A percentile compares a stretch with the other conserved stretches of the same genome.
phyloP scores from a whole-genome alignment of 2,113 vertebrate genomes.

The Takifugu flavidus region DNA sequence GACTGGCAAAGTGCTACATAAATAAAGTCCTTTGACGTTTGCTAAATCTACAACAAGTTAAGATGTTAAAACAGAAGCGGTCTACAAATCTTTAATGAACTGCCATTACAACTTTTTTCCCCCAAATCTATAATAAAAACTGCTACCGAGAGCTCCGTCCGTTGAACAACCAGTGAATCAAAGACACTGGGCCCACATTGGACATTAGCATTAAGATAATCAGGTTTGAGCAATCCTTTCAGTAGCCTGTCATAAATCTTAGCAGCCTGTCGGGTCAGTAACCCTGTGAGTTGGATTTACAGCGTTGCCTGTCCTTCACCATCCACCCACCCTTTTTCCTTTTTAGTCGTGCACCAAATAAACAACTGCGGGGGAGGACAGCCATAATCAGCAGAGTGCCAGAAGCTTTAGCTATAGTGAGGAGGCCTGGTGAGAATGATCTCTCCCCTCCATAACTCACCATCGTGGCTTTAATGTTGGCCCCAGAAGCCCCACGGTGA shows the following conservation, averaged over 20 bases:
- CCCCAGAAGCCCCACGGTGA: constrained; percentile 14
- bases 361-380: constrained; percentile 51
- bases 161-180: too few relatives aligned
- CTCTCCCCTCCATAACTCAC: constrained; percentile 49
- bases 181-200: not conserved
- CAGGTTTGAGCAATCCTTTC: not conserved
- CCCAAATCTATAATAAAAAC: not conserved
- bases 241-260: not conserved
- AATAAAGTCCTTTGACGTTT: too few relatives aligned
- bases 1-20: too few relatives aligned
- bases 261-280: not conserved
- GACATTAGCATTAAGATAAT: not conserved
- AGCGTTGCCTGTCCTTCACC: constrained; percentile 15
- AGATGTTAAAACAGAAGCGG: not conserved
- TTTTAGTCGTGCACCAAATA: constrained; percentile 49
- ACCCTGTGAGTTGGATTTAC: too few relatives aligned
- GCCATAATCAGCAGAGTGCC: constrained; percentile 36
- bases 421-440: constrained; percentile 32
- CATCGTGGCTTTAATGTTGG: constrained; percentile 16
- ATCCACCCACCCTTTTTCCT: constrained; percentile 45
- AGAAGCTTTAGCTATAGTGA: constrained; percentile 24
- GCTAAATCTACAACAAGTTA: not conserved
- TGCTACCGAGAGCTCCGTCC: not conserved
- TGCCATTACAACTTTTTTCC: not conserved
- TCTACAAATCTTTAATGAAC: not conserved